Percentiles rank a stretch among this genome's conserved stretches.
phyloP scores from a whole-genome alignment of 2,113 vertebrate species.

The Vimba vimba region DNA sequence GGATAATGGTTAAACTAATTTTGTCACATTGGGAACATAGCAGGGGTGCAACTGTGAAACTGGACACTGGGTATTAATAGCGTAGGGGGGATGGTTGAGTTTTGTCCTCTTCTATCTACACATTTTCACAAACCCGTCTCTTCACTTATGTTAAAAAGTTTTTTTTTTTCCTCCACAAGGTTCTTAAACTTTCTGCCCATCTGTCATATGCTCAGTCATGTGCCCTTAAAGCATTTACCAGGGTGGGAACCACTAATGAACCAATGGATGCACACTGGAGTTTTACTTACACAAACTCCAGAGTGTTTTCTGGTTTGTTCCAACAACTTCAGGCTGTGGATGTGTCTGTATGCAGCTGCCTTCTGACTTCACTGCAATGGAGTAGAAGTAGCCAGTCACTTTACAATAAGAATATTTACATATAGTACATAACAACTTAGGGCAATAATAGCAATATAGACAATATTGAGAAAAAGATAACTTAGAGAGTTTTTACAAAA shows the following conservation, averaged over 20 bases:
- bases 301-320: not conserved
- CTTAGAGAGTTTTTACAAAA: not conserved
- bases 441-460: no score
- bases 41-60: slow-evolving; percentile 67
- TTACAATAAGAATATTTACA: no score
- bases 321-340: not conserved
- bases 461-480: no score
- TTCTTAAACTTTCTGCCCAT: slow-evolving; percentile 10
- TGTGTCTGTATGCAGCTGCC: not conserved
- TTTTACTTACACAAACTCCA: not conserved
- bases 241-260: not conserved
- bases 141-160: slow-evolving; percentile 1
- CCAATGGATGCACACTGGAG: not conserved
- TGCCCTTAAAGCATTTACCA: slow-evolving; percentile 22
- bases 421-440: no score
- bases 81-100: slow-evolving; percentile 46
- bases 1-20: slow-evolving; percentile 61
- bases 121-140: not conserved
- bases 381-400: not conserved
- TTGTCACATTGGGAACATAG: slow-evolving; percentile 52
- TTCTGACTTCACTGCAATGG: not conserved
- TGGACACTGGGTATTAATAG: slow-evolving; percentile 56
- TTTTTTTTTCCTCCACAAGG: not conserved
- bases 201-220: slow-evolving; percentile 9
- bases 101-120: slow-evolving; percentile 9